Conservation (phyloP, 2,888 invertebrate species). For the Eupithecia subumbrata region DNA sequence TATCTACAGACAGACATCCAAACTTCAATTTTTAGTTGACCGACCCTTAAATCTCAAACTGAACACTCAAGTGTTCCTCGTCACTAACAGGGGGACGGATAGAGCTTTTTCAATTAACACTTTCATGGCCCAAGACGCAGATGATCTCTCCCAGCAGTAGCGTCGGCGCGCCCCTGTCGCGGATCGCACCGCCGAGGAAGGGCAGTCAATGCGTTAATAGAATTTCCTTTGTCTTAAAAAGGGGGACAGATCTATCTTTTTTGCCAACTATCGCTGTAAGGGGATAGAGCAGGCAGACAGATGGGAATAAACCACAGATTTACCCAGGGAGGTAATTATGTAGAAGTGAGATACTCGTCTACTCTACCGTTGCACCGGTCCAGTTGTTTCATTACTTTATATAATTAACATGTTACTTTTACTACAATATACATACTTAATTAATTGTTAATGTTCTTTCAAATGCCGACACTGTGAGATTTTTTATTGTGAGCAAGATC, state of each 20-base stretch:
- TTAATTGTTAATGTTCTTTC: conserved; percentile 29
- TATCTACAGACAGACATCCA: too few species aligned
- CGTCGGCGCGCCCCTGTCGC: too few species aligned
- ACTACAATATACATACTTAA: conserved; percentile 33
- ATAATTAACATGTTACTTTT: conserved; percentile 41
- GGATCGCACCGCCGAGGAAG: too few species aligned
- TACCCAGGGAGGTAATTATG: neutral
- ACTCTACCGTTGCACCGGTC: conserved; percentile 3
- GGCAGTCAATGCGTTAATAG: too few species aligned
- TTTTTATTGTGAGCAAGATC: conserved; percentile 21
- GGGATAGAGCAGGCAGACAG: neutral
- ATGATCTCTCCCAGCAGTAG: too few species aligned
- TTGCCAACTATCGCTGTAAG: neutral
- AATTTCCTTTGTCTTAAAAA: too few species aligned
- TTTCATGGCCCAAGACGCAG: too few species aligned
- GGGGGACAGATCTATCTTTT: too few species aligned
- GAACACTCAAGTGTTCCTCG: too few species aligned
- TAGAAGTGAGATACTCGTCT: conserved; percentile 4
- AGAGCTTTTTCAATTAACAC: neutral
- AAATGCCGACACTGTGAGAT: conserved; percentile 32
- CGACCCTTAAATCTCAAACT: too few species aligned
- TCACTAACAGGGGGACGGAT: neutral
- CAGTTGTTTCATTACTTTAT: conserved; percentile 4
- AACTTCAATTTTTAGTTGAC: too few species aligned
- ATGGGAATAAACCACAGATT: neutral